Evolutionary conservation across 2,888 invertebrate genomes (phyloP).

Genomic region (Macrosiphum euphorbiae): DNA sequence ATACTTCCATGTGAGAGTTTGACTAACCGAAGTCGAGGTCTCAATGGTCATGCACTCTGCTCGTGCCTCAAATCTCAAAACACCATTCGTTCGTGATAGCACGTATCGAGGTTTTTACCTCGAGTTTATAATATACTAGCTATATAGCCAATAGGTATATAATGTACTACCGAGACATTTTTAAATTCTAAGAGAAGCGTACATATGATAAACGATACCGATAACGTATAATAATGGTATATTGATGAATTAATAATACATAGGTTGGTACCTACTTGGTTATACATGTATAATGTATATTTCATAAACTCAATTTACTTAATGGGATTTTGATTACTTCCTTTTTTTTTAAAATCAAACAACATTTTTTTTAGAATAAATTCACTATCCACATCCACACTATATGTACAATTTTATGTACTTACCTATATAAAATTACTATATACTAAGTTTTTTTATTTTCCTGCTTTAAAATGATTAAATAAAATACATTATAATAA

Average conservation of each 20-base stretch:
- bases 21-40: constrained; percentile 29
- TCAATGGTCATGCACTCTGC: constrained; percentile 17
- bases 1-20: neutral
- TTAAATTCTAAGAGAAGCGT: neutral
- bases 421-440: neutral
- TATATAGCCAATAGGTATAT: neutral
- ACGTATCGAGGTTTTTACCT: constrained; percentile 11
- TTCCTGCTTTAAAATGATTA: neutral
- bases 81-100: neutral
- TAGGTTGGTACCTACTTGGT: too few relatives aligned
- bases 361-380: neutral
- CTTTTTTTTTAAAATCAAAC: neutral
- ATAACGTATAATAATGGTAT: neutral
- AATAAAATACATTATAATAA: neutral
- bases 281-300: too few relatives aligned
- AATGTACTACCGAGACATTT: neutral
- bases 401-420: neutral
- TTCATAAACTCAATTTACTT: neutral
- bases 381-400: neutral
- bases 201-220: too few relatives aligned
- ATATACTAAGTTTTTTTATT: neutral
- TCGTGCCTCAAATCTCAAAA: constrained; percentile 2
- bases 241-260: neutral
- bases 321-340: neutral
- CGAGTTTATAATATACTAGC: neutral